A percentile compares a stretch with the other conserved stretches of the same genome.
These are phyloP conservation scores for Stenodema calcarata DNA, from an alignment of 2,888 invertebrate genomes.

Conservation along the genomic window DNA sequence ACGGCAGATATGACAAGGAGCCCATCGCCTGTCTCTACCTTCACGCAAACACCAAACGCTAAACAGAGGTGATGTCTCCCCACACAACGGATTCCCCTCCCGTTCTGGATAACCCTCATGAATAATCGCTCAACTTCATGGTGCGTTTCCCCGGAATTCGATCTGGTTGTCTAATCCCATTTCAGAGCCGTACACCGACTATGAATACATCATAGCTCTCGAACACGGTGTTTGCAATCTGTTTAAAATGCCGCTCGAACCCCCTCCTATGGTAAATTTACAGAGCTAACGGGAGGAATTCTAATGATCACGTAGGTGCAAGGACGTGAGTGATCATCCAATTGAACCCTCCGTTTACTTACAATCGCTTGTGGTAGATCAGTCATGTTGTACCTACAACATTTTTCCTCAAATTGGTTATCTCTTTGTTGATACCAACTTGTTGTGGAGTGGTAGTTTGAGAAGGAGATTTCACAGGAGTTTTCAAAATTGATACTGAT, in stretches of 20 bases:
- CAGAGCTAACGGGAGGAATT: not conserved
- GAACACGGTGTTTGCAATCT: not conserved
- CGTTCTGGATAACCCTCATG: not conserved
- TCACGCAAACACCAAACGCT: not conserved
- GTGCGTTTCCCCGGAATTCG: conserved; percentile 23
- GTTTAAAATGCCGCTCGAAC: not conserved
- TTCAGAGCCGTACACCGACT: conserved; percentile 7
- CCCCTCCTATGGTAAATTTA: not conserved
- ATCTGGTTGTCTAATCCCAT: conserved; percentile 47
- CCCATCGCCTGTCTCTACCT: not conserved
- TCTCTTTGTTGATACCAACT: too few species aligned
- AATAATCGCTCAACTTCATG: conserved; percentile 42
- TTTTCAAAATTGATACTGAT: too few species aligned
- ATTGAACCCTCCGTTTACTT: not conserved
- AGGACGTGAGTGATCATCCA: not conserved
- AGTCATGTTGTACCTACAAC: not conserved
- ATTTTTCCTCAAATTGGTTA: too few species aligned
- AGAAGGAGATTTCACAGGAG: too few species aligned
- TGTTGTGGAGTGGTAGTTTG: too few species aligned
- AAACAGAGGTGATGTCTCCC: not conserved
- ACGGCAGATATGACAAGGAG: not conserved
- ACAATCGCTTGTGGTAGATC: not conserved
- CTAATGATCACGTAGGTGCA: not conserved
- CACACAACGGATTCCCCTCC: not conserved
- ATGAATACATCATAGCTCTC: conserved; percentile 42